Evolutionary conservation across 2,888 invertebrate species (phyloP).

Genomic region (Zaprionus obscuricornis): DNA sequence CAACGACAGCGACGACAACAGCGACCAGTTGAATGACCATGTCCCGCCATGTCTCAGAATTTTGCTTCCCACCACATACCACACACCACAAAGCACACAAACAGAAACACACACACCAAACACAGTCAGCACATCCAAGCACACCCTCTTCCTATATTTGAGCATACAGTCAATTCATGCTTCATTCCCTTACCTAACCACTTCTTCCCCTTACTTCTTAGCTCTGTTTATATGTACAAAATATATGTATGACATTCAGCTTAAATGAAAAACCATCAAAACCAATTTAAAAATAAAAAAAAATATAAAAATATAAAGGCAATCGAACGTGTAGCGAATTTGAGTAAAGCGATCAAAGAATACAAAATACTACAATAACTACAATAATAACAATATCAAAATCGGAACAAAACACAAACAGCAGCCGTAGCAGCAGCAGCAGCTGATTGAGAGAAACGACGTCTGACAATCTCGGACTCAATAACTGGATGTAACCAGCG

Average conservation of each 20-base stretch:
- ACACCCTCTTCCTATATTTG: background rate
- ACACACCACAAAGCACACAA: no score
- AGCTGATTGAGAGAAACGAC: slow-evolving; percentile 25
- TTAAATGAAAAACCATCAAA: slow-evolving; percentile 72
- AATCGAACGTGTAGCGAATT: slow-evolving; percentile 74
- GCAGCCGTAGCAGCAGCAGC: slow-evolving; percentile 1
- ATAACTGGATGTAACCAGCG: slow-evolving; percentile 21
- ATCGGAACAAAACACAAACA: background rate
- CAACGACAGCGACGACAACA: slow-evolving; percentile 12
- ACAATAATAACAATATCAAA: no score
- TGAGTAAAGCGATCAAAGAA: slow-evolving; percentile 50
- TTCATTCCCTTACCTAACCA: no score
- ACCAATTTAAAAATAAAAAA: slow-evolving; percentile 50
- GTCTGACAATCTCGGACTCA: slow-evolving; percentile 33
- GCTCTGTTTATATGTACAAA: no score
- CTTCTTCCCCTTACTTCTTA: no score
- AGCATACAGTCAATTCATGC: background rate
- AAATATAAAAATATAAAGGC: slow-evolving; percentile 41
- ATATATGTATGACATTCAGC: slow-evolving; percentile 60
- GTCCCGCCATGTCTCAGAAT: no score
- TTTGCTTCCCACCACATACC: no score
- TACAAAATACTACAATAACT: slow-evolving; percentile 40
- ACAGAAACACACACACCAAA: no score
- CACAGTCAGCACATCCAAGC: no score
- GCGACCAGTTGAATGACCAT: slow-evolving; percentile 52